A percentile compares a stretch with the other conserved stretches of the same genome.
These are phyloP conservation scores for Atta colombica DNA, from an alignment of 1,140 invertebrate species.

Conservation along the genomic window DNA sequence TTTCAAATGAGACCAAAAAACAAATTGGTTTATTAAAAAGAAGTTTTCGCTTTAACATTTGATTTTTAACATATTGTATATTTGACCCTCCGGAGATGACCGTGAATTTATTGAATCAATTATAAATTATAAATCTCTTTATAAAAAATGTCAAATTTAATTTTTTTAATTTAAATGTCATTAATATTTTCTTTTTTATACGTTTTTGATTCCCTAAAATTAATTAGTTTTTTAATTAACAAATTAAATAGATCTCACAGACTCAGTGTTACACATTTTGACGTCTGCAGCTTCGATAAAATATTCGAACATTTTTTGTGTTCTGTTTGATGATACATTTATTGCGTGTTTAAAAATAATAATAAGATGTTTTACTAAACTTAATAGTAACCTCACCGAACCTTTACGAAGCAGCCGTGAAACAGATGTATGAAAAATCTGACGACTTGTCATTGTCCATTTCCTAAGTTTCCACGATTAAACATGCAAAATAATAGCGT, in stretches of 20 bases:
- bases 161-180: too few relatives aligned
- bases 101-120: too few relatives aligned
- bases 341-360: not conserved
- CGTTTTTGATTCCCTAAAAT: too few relatives aligned
- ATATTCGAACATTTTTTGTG: not conserved
- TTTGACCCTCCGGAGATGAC: not conserved
- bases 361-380: not conserved
- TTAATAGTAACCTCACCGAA: not conserved
- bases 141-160: too few relatives aligned
- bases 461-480: slow-evolving; percentile 45
- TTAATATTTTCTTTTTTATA: too few relatives aligned
- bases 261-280: too few relatives aligned
- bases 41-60: not conserved
- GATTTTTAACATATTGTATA: not conserved
- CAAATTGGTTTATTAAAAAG: not conserved
- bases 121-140: too few relatives aligned
- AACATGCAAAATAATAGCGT: slow-evolving; percentile 43
- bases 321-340: not conserved
- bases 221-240: too few relatives aligned
- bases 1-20: not conserved
- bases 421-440: not conserved
- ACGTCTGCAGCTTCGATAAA: too few relatives aligned
- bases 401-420: not conserved
- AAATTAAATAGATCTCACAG: too few relatives aligned
- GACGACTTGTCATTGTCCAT: slow-evolving; percentile 4